These are phyloP conservation scores for Todus mexicanus DNA, from an alignment of 2,797 vertebrate genomes.

Conservation along the genomic window DNA sequence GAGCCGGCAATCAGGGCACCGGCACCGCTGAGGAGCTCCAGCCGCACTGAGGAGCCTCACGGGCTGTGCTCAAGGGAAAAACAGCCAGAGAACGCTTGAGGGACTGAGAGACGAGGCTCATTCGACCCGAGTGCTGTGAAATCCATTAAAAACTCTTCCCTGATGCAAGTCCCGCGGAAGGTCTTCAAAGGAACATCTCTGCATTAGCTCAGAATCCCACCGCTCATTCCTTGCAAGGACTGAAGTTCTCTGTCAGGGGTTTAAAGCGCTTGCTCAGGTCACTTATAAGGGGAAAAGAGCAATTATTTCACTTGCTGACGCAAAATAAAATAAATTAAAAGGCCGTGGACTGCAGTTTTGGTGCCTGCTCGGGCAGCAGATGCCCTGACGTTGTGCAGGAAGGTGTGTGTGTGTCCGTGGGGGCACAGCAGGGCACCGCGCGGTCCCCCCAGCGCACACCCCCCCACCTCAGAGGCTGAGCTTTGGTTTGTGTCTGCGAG, in stretches of 20 bases:
- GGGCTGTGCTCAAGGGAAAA: neutral
- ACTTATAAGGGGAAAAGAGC: neutral
- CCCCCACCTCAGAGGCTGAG: fast-evolving
- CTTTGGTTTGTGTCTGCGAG: neutral
- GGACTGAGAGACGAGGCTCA: neutral
- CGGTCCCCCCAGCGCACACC: fast-evolving
- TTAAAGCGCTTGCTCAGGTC: neutral
- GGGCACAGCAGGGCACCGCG: neutral
- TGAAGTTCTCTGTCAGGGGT: neutral
- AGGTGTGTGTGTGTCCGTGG: neutral
- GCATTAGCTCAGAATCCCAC: neutral
- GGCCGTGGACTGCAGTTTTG: neutral
- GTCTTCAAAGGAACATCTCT: neutral
- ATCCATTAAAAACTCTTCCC: too few species aligned
- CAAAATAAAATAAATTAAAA: too few species aligned
- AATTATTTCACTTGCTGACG: neutral
- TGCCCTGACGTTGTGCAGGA: neutral
- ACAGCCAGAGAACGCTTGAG: neutral
- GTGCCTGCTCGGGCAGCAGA: neutral
- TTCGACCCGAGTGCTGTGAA: neutral
- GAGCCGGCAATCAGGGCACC: neutral
- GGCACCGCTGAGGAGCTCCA: fast-evolving
- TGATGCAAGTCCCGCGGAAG: neutral
- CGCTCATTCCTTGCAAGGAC: neutral
- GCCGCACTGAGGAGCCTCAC: neutral